These are phyloP conservation scores for Ambastaia sidthimunki DNA, from an alignment of 2,797 vertebrate genomes.

Conservation along the genomic window DNA sequence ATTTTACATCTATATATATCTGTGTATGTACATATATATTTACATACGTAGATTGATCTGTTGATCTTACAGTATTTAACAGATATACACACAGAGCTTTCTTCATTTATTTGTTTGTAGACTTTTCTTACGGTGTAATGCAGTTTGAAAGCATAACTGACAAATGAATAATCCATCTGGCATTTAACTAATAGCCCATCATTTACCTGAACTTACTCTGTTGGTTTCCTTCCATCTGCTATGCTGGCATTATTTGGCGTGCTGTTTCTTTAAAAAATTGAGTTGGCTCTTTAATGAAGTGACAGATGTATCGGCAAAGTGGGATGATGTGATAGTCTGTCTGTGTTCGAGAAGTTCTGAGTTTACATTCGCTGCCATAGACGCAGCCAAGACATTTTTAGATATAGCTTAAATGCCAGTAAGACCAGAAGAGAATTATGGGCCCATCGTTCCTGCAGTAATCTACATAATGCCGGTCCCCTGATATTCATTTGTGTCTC, in stretches of 20 bases:
- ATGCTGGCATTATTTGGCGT: slow-evolving; percentile 25
- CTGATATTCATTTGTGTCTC: neutral
- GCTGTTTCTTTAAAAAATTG: slow-evolving; percentile 17
- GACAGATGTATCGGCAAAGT: slow-evolving; percentile 43
- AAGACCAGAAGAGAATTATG: slow-evolving; percentile 38
- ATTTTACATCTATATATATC: no score
- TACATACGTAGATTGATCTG: no score
- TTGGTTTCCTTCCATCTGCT: slow-evolving; percentile 27
- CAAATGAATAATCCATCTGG: slow-evolving; percentile 12
- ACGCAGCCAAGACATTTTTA: slow-evolving; percentile 44
- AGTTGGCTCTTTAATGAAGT: slow-evolving; percentile 39
- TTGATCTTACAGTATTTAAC: neutral
- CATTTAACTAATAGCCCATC: neutral
- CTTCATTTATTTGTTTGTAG: neutral
- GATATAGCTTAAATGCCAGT: slow-evolving; percentile 31
- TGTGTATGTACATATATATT: no score
- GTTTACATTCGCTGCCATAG: slow-evolving; percentile 30
- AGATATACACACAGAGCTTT: neutral
- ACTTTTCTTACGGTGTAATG: neutral
- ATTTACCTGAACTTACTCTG: slow-evolving; percentile 9
- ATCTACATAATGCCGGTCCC: slow-evolving; percentile 43
- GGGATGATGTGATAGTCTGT: slow-evolving; percentile 31
- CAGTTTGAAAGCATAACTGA: neutral
- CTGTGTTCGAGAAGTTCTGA: slow-evolving; percentile 22
- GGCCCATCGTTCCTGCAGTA: slow-evolving; percentile 12